Conservation (phyloP, 1,140 invertebrate species). For the Meloidogyne exigua region DNA sequence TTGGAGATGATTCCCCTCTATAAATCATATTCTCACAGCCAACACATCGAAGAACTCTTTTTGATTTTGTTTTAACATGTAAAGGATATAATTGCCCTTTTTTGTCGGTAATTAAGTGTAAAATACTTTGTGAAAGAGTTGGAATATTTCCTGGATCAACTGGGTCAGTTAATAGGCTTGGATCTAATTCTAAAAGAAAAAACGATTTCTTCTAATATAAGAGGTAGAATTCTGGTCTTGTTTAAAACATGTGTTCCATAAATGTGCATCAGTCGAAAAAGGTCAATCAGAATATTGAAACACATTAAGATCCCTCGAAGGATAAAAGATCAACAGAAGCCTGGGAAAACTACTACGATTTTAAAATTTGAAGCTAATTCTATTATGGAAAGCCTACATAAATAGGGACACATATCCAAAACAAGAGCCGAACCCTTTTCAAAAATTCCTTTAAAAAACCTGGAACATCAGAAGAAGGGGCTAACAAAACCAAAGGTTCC, state of each 20-base stretch:
- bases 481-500: neutral
- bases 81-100: conserved; percentile 19
- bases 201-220: too few species aligned
- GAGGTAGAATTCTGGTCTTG: too few species aligned
- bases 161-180: conserved; percentile 37
- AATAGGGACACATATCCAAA: too few species aligned
- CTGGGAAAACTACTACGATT: too few species aligned
- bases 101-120: conserved; percentile 31
- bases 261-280: too few species aligned
- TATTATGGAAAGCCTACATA: too few species aligned
- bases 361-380: too few species aligned
- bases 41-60: conserved; percentile 36
- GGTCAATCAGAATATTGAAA: too few species aligned
- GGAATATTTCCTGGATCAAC: conserved; percentile 36
- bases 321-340: too few species aligned
- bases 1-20: conserved; percentile 40
- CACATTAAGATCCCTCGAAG: too few species aligned
- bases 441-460: conserved; percentile 19
- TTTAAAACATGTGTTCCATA: too few species aligned
- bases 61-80: conserved; percentile 31
- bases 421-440: neutral
- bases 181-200: conserved; percentile 44
- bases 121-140: conserved; percentile 28
- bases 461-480: conserved; percentile 22
- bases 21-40: conserved; percentile 38